Evolutionary conservation across 2,797 vertebrate genomes (phyloP).

Genomic region (Chiloscyllium punctatum): DNA sequence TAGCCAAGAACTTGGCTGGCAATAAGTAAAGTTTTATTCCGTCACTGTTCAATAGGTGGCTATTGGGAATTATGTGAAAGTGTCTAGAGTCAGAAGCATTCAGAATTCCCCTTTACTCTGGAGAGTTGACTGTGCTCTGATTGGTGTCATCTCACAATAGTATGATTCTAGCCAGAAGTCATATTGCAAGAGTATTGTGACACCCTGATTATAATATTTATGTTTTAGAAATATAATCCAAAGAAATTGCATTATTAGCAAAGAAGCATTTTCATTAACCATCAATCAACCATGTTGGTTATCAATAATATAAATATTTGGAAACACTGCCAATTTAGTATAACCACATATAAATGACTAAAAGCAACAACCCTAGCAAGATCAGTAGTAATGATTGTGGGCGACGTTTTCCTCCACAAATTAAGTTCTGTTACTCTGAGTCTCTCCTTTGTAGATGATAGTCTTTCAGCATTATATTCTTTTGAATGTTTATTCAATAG

Average conservation of each 20-base stretch:
- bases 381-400: neutral
- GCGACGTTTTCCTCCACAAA: neutral
- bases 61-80: neutral
- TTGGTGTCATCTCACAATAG: neutral
- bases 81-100: neutral
- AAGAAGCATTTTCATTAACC: neutral
- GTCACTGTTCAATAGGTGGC: neutral
- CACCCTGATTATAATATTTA: neutral
- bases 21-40: neutral
- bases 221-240: neutral
- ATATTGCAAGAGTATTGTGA: neutral
- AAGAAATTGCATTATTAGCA: neutral
- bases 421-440: neutral
- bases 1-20: neutral
- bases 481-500: conserved; percentile 32
- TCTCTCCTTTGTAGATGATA: neutral
- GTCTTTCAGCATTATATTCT: conserved; percentile 5
- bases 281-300: neutral
- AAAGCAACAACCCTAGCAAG: neutral
- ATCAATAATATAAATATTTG: neutral
- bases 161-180: too few species aligned
- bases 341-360: neutral
- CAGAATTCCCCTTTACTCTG: neutral
- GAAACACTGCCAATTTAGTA: neutral
- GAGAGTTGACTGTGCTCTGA: neutral